Conservation (phyloP, 1,140 invertebrate genomes). For the Drosophila carrolli region DNA sequence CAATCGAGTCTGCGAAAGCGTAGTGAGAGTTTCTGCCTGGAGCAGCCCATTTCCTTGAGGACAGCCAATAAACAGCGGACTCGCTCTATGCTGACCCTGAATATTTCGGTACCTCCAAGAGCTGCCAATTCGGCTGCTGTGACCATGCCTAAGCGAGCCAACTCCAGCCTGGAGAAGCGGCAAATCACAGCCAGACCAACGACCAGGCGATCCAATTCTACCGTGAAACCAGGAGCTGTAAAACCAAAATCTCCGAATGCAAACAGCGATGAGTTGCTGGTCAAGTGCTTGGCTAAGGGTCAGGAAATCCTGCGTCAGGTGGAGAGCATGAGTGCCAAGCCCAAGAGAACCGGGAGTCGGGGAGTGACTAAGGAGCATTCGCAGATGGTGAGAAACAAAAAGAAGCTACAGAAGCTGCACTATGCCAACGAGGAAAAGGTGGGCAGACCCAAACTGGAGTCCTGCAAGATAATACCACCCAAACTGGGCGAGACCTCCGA, state of each 20-base stretch:
- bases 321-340: slow-evolving; percentile 67
- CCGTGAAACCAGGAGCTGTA: slow-evolving; percentile 19
- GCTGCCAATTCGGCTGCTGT: neutral
- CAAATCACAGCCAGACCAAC: slow-evolving; percentile 25
- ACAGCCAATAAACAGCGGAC: slow-evolving; percentile 46
- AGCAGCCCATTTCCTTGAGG: slow-evolving; percentile 13
- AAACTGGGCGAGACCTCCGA: slow-evolving; percentile 79
- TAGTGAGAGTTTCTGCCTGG: slow-evolving; percentile 57
- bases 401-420: slow-evolving; percentile 63
- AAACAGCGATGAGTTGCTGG: slow-evolving; percentile 71
- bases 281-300: slow-evolving; percentile 82
- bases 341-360: slow-evolving; percentile 33
- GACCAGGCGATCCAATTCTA: slow-evolving; percentile 47
- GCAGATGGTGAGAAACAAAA: slow-evolving; percentile 56
- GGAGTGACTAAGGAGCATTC: slow-evolving; percentile 61
- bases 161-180: slow-evolving; percentile 60
- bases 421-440: slow-evolving; percentile 80
- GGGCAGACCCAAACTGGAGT: slow-evolving; percentile 68
- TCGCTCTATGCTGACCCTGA: slow-evolving; percentile 52
- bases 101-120: slow-evolving; percentile 15
- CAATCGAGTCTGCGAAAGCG: slow-evolving; percentile 63
- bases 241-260: slow-evolving; percentile 35
- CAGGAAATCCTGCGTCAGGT: slow-evolving; percentile 81
- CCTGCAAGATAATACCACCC: slow-evolving; percentile 81
- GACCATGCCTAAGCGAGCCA: slow-evolving; percentile 48